Evolutionary conservation across 2,888 invertebrate genomes (phyloP).

Genomic region (Phorcus lineatus): DNA sequence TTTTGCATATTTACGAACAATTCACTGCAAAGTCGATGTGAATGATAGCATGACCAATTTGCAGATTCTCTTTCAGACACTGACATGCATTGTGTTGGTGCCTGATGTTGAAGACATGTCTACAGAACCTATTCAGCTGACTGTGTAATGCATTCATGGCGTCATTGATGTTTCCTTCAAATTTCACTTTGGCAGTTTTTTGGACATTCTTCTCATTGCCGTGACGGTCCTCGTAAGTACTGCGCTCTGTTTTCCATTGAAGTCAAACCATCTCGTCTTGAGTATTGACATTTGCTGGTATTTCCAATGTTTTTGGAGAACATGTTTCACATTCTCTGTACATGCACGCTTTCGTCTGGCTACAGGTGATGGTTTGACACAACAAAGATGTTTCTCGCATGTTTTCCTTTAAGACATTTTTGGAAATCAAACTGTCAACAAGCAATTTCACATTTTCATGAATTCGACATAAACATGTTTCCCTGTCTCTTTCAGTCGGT

Average conservation of each 20-base stretch:
- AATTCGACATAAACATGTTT: slow-evolving; percentile 44
- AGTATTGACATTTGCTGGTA: too few species aligned
- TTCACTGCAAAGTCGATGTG: slow-evolving; percentile 74
- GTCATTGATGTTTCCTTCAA: neutral
- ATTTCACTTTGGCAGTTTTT: slow-evolving; percentile 19
- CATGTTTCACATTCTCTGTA: too few species aligned
- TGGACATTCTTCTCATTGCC: too few species aligned
- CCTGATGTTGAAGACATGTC: slow-evolving; percentile 40
- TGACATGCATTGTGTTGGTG: slow-evolving; percentile 40
- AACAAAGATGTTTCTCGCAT: neutral
- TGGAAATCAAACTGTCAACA: slow-evolving; percentile 24
- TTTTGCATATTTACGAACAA: slow-evolving; percentile 59
- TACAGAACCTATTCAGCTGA: slow-evolving; percentile 1
- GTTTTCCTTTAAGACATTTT: neutral
- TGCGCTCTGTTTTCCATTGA: too few species aligned
- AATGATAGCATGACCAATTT: slow-evolving; percentile 45
- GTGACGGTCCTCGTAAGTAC: too few species aligned
- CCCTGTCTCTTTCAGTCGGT: slow-evolving; percentile 39
- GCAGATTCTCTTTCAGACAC: slow-evolving; percentile 42
- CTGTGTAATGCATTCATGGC: too few species aligned
- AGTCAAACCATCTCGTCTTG: too few species aligned
- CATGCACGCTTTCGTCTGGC: too few species aligned
- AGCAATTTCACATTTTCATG: slow-evolving; percentile 41
- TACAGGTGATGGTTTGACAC: too few species aligned
- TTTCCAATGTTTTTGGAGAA: too few species aligned